phyloP scores from a whole-genome alignment of 2,113 vertebrate species.

The Lycaon pictus region DNA sequence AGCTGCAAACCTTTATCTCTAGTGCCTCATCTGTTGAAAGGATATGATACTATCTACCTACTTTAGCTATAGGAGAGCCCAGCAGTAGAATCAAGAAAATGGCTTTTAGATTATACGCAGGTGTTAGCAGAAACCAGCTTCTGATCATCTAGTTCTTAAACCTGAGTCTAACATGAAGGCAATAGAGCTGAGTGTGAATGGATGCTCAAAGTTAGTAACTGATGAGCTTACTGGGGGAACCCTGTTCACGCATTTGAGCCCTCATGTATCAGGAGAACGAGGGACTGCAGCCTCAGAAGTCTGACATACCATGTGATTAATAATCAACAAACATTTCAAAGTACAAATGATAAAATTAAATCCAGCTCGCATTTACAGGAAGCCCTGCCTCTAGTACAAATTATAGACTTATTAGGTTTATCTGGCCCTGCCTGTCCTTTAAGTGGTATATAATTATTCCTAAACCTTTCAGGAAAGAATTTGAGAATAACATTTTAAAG shows the following conservation, averaged over 20 bases:
- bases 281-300: slow-evolving; percentile 9
- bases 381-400: slow-evolving; percentile 69
- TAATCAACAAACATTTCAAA: slow-evolving; percentile 57
- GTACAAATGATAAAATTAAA: slow-evolving; percentile 71
- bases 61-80: neutral
- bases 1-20: neutral
- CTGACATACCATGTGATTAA: slow-evolving; percentile 22
- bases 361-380: slow-evolving; percentile 62
- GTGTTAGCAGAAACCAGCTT: neutral
- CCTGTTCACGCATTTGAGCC: neutral
- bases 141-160: neutral
- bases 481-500: slow-evolving; percentile 72
- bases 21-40: neutral
- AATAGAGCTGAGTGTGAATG: neutral
- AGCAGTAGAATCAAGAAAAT: slow-evolving; percentile 19
- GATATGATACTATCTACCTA: neutral
- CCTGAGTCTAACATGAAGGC: slow-evolving; percentile 13
- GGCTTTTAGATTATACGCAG: neutral
- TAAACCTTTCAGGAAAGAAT: slow-evolving; percentile 77
- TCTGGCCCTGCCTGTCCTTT: slow-evolving; percentile 65
- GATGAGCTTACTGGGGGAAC: neutral
- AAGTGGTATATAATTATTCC: slow-evolving; percentile 73
- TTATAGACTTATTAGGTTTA: slow-evolving; percentile 73
- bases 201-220: neutral
- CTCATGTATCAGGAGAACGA: neutral